A percentile compares a stretch with the other conserved stretches of the same genome.
Conservation (phyloP, 2,113 vertebrate genomes). For the Cynopterus brachyotis region DNA sequence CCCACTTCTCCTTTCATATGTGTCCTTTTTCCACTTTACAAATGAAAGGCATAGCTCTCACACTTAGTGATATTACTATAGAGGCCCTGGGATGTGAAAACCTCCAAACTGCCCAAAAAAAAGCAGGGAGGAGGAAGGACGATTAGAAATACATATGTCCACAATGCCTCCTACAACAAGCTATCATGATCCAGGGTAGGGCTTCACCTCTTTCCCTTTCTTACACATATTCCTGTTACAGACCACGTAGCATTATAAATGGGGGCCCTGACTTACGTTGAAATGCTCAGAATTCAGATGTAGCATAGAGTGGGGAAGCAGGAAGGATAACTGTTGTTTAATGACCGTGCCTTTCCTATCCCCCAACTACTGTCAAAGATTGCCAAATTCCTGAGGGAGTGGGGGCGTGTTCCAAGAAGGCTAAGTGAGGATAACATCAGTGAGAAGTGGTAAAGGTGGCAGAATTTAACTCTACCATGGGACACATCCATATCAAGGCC, state of each 20-base stretch:
- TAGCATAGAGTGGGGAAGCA: background rate
- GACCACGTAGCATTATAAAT: too few species aligned
- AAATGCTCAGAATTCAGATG: background rate
- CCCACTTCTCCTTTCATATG: background rate
- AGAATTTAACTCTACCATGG: background rate
- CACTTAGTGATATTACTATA: background rate
- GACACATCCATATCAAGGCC: background rate
- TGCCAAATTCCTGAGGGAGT: background rate
- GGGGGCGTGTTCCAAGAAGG: background rate
- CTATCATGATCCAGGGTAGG: background rate
- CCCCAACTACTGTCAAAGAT: background rate
- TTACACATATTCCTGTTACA: background rate
- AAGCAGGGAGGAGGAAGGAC: background rate
- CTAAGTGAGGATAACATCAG: background rate
- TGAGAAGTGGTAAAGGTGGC: background rate
- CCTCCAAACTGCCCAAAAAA: background rate
- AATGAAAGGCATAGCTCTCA: background rate
- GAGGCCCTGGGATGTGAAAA: background rate
- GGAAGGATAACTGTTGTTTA: background rate
- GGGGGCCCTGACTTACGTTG: background rate
- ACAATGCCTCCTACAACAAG: background rate
- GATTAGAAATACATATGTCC: background rate
- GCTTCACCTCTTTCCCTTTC: background rate
- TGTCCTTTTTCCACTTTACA: background rate
- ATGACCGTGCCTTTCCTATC: background rate